Conservation (phyloP, 2,888 invertebrate genomes). For the Andrena minutula region DNA sequence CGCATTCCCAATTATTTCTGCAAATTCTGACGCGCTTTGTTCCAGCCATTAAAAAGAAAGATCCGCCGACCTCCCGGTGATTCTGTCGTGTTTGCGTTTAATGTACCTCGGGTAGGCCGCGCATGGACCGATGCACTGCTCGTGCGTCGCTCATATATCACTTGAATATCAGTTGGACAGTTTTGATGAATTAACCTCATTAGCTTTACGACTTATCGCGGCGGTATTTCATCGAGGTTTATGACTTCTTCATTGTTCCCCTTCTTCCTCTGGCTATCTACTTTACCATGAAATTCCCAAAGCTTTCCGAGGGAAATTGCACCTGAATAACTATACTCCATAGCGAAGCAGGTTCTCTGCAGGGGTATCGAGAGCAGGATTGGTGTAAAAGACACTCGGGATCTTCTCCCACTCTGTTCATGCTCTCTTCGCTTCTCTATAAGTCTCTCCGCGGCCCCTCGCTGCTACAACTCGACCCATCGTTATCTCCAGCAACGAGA, state of each 20-base stretch:
- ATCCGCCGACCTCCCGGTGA: no score
- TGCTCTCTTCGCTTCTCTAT: conserved; percentile 45
- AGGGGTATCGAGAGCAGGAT: conserved; percentile 41
- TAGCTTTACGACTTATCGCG: conserved; percentile 76
- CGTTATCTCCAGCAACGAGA: conserved; percentile 73
- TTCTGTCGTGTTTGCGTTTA: not conserved
- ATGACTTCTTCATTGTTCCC: conserved; percentile 69
- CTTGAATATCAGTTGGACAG: conserved; percentile 74
- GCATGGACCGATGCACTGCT: conserved; percentile 39
- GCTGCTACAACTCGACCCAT: conserved; percentile 64
- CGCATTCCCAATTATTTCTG: conserved; percentile 42
- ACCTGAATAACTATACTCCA: conserved; percentile 40
- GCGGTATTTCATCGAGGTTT: conserved; percentile 68
- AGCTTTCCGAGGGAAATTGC: not conserved
- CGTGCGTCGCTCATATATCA: conserved; percentile 68
- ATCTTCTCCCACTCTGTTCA: conserved; percentile 70
- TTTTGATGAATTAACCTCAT: conserved; percentile 80
- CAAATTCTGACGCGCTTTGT: conserved; percentile 28
- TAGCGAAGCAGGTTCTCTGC: not conserved
- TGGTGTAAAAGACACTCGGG: conserved; percentile 66
- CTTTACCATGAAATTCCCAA: not conserved
- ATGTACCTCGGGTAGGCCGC: no score
- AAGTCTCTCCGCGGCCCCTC: conserved; percentile 41
- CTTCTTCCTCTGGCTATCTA: conserved; percentile 37
- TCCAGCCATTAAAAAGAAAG: not conserved